These are phyloP conservation scores for Eudasyphora cyanicolor DNA, from an alignment of 2,888 invertebrate genomes.

Conservation along the genomic window DNA sequence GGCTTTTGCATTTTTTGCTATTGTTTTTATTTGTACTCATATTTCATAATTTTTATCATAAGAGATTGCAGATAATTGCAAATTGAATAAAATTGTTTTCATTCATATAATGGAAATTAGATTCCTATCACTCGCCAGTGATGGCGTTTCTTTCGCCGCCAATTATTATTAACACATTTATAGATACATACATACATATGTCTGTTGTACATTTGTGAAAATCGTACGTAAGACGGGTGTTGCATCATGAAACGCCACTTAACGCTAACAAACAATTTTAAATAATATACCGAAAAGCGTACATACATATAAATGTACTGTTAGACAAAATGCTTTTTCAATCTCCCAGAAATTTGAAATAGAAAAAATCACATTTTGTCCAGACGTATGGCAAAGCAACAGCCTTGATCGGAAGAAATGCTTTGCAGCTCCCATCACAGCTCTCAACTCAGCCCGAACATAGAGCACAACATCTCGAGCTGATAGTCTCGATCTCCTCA, in stretches of 20 bases:
- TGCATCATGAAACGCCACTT: constrained; percentile 44
- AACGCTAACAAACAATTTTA: constrained; percentile 20
- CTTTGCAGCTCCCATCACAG: constrained; percentile 25
- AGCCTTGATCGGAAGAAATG: constrained; percentile 42
- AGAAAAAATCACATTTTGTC: constrained; percentile 8
- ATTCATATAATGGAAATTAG: constrained; percentile 18
- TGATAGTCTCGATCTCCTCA: background rate
- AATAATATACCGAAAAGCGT: background rate
- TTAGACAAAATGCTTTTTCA: background rate
- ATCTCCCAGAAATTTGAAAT: constrained; percentile 6
- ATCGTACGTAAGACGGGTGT: background rate
- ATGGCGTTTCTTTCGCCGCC: constrained; percentile 27
- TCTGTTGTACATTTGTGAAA: background rate
- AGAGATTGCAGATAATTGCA: constrained; percentile 9
- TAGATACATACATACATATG: background rate
- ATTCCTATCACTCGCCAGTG: constrained; percentile 23
- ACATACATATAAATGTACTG: background rate
- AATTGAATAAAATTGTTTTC: background rate
- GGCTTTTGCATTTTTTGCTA: background rate
- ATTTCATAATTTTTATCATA: background rate
- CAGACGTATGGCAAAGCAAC: background rate
- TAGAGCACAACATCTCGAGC: too few species aligned
- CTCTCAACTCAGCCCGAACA: constrained; percentile 8
- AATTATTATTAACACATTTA: constrained; percentile 20
- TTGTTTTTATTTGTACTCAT: background rate